Evolutionary conservation across 2,888 invertebrate species (phyloP), one percentile per base, ranked within the genome.

Genomic region (Temnothorax ravouxi): DNA sequence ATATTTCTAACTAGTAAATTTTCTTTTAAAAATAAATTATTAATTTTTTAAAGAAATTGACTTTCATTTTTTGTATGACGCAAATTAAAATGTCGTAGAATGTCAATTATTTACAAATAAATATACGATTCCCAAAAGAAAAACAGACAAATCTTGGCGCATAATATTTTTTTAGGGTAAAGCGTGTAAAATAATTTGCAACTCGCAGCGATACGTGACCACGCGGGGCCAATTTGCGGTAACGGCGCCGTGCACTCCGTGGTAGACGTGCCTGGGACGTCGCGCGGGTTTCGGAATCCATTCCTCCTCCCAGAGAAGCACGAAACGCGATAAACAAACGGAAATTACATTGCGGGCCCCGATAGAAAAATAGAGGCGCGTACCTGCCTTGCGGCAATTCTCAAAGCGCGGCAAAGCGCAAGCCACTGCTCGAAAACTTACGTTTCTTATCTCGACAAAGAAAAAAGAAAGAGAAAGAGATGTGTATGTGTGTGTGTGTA

Each of bases 301-400:
- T 83, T 86, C 54, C 86, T 86, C 50, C 76, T 80, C n/a, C 61
- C 54, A 64, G 66, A 59, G 59, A 66, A 50, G 56, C 76, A 71
- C 56, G 76, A 47, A 84, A 77, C 54, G 74, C 77, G 74, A 82
- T 82, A 86, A 84, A 84, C 81, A 82, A 84, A 80, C 80, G 86
- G 76, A 81, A 86, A 86, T 86, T 84, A 76, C 80, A 71, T 81
- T 81, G 74, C 82, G 56, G 11, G 15, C n/a, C 59, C 59, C 64
- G 50, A 77, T 84, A 71, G 69, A 83, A 69, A 77, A 79, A 83
- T 74, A 83, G 62, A 83, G 66, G 59, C 34, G 54, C n/a, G 80
- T 59, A 52, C 29, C 38, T 21, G 34, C 25, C 62, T 61, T 44
- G 34, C 75, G 52, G 52, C 62, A 52, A 34, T 81, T 81, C 29